Percentiles rank a stretch among this genome's conserved stretches.
These are phyloP conservation scores for Romanogobio albipinnatus DNA, from an alignment of 2,113 vertebrate genomes.

Conservation along the genomic window DNA sequence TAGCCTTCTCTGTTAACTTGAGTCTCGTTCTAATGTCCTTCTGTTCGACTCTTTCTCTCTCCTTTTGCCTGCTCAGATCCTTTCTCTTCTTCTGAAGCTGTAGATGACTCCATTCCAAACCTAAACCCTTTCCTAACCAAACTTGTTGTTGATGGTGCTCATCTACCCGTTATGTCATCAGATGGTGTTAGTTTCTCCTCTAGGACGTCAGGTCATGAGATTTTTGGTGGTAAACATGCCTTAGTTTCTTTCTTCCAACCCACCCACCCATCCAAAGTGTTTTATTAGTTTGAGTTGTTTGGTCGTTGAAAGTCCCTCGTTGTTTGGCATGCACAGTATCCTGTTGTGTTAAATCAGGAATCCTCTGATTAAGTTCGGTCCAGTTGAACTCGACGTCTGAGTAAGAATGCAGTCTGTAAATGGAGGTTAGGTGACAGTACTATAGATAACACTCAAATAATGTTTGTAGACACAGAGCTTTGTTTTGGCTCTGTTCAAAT, in stretches of 20 bases:
- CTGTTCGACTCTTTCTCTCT: conserved; percentile 72
- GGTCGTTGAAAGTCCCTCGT: conserved; percentile 31
- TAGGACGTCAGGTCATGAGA: conserved; percentile 99
- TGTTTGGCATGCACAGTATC: conserved; percentile 51
- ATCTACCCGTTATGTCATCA: conserved; percentile 93
- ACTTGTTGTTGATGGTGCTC: conserved; percentile 92
- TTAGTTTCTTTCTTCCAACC: conserved; percentile 70
- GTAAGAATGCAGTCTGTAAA: conserved; percentile 7
- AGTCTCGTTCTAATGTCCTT: conserved; percentile 77
- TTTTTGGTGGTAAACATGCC: conserved; percentile 95
- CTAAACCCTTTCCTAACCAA: conserved; percentile 99
- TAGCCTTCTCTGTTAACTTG: conserved; percentile 61
- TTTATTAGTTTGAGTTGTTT: conserved; percentile 53
- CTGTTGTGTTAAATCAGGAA: conserved; percentile 11
- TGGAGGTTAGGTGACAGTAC: not conserved
- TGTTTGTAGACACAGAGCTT: conserved; percentile 4
- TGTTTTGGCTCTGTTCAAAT: conserved; percentile 1
- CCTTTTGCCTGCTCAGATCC: conserved; percentile 90
- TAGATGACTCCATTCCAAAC: conserved; percentile 96
- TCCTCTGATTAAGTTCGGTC: conserved; percentile 15
- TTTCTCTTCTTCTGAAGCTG: conserved; percentile 95
- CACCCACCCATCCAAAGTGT: conserved; percentile 55
- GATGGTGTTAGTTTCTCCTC: conserved; percentile 95
- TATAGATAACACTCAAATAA: not conserved
- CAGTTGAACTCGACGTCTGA: not conserved